A percentile compares a stretch with the other conserved stretches of the same genome.
phyloP scores from a whole-genome alignment of 2,797 vertebrate genomes.

The Mormyrus proboscirostris region DNA sequence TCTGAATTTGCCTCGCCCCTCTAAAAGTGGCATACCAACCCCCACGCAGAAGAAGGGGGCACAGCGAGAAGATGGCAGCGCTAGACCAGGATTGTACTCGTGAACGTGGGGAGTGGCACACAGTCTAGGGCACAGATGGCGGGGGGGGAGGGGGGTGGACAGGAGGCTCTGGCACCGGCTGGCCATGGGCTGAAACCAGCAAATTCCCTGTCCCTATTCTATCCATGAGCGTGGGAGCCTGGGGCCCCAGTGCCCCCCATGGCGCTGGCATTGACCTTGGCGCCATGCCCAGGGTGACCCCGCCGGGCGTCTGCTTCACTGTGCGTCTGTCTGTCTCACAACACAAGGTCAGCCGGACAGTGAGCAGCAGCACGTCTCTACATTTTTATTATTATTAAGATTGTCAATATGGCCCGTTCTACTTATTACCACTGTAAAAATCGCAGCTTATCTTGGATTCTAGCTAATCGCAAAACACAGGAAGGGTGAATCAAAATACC shows the following conservation, averaged over 20 bases:
- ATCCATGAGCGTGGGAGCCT: constrained; percentile 52
- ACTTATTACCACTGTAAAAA: neutral
- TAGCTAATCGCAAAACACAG: neutral
- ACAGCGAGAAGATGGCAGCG: neutral
- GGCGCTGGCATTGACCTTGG: constrained; percentile 64
- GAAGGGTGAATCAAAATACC: neutral
- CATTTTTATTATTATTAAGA: constrained; percentile 38
- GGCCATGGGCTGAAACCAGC: constrained; percentile 13
- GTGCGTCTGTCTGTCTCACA: constrained; percentile 49
- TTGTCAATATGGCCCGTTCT: constrained; percentile 38
- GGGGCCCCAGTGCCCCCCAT: constrained; percentile 58
- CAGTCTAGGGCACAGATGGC: constrained; percentile 12
- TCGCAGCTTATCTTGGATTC: neutral
- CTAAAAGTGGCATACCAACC: neutral
- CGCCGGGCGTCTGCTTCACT: constrained; percentile 52
- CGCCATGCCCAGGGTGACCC: constrained; percentile 52
- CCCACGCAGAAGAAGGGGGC: neutral
- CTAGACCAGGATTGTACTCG: neutral
- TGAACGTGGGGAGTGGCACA: neutral
- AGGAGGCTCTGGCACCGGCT: constrained; percentile 3
- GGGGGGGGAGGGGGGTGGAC: neutral
- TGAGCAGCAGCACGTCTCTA: constrained; percentile 31
- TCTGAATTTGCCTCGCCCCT: neutral
- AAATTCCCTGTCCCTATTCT: neutral
- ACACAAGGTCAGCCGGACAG: constrained; percentile 42